phyloP scores from a whole-genome alignment of 2,888 invertebrate genomes.

The Amphipyra tragopoginis region DNA sequence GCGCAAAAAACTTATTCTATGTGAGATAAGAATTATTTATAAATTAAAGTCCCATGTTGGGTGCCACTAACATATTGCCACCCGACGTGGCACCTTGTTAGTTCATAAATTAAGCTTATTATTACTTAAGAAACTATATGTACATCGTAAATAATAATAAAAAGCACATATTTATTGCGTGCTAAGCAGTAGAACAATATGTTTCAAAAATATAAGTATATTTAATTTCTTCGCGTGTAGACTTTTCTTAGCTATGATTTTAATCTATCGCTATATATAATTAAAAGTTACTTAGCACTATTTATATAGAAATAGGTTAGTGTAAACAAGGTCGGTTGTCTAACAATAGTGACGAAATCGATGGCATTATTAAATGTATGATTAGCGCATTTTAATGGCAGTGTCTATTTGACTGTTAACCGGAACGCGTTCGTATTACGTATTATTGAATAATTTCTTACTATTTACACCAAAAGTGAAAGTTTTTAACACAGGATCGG shows the following conservation, averaged over 20 bases:
- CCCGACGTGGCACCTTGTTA: constrained; percentile 41
- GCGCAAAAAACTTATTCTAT: not conserved
- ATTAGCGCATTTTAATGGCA: constrained; percentile 54
- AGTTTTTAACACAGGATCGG: not conserved
- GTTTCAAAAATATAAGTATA: constrained; percentile 35
- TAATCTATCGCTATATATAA: constrained; percentile 50
- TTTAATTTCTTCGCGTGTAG: constrained; percentile 60
- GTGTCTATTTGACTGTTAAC: constrained; percentile 44
- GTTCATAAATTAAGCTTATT: constrained; percentile 29
- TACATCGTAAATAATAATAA: constrained; percentile 33
- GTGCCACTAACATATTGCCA: constrained; percentile 39
- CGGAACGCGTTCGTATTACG: constrained; percentile 27
- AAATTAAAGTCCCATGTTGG: constrained; percentile 20
- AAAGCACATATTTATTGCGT: constrained; percentile 49
- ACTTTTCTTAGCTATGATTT: constrained; percentile 56
- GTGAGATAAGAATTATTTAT: not conserved
- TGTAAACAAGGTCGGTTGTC: constrained; percentile 52
- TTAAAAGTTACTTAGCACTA: constrained; percentile 55
- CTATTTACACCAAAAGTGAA: not conserved
- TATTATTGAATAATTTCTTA: not conserved
- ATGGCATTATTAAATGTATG: constrained; percentile 51
- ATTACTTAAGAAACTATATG: constrained; percentile 32
- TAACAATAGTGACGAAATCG: constrained; percentile 55
- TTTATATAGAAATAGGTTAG: constrained; percentile 55
- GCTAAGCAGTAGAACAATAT: constrained; percentile 37